Evolutionary conservation across 2,113 vertebrate species (phyloP).

Genomic region (Microcebus griseorufus): DNA sequence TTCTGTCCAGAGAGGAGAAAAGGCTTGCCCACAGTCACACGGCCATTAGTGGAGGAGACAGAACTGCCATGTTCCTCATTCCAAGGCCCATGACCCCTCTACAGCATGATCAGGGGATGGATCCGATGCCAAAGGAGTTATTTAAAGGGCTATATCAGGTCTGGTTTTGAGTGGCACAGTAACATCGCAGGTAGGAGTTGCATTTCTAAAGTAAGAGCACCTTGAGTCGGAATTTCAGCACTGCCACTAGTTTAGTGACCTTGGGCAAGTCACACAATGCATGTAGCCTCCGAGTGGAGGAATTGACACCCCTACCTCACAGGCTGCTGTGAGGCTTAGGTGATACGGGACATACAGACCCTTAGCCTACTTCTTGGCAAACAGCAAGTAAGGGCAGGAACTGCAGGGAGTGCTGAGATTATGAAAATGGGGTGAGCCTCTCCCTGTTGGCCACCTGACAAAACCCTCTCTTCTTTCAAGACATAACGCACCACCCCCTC

Average conservation of each 20-base stretch:
- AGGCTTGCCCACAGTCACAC: not conserved
- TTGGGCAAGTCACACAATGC: not conserved
- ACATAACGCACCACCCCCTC: not conserved
- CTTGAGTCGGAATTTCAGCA: not conserved
- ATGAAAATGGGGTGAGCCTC: not conserved
- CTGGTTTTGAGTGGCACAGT: not conserved
- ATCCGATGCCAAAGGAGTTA: not conserved
- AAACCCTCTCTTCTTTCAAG: not conserved
- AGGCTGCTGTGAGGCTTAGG: not conserved
- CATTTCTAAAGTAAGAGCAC: not conserved
- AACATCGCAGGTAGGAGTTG: not conserved
- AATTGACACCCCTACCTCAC: fast-evolving
- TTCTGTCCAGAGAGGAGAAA: not conserved
- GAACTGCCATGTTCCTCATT: not conserved
- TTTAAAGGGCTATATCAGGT: not conserved
- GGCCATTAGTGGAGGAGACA: not conserved
- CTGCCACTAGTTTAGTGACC: not conserved
- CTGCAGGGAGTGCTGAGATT: not conserved
- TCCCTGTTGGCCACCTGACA: not conserved
- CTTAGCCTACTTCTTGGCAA: not conserved
- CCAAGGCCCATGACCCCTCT: not conserved
- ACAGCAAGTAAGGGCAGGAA: not conserved
- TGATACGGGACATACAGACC: not conserved
- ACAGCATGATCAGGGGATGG: not conserved
- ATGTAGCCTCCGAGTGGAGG: not conserved